A percentile compares a stretch with the other conserved stretches of the same genome.
Conservation (phyloP, 2,888 invertebrate genomes). For the Dryocosmus kuriphilus region DNA sequence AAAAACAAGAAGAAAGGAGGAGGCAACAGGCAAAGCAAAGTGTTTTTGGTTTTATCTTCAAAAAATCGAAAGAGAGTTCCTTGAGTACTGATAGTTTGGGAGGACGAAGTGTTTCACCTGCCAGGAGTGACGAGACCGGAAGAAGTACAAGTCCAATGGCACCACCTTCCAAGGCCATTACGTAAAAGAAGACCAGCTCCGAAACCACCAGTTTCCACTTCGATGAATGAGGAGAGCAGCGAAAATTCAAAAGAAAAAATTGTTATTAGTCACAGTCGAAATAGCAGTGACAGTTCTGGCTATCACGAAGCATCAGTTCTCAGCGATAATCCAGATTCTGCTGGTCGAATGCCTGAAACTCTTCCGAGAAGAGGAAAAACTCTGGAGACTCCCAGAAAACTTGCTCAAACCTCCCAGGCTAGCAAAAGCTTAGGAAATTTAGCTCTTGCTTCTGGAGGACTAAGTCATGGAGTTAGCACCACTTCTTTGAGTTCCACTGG, state of each 20-base stretch:
- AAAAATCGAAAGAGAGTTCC: slow-evolving; percentile 77
- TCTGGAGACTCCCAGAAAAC: slow-evolving; percentile 68
- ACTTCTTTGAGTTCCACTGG: slow-evolving; percentile 74
- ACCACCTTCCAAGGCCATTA: slow-evolving; percentile 78
- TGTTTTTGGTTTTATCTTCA: slow-evolving; percentile 80
- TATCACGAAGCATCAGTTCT: slow-evolving; percentile 85
- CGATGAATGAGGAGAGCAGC: slow-evolving; percentile 51
- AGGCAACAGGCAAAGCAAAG: slow-evolving; percentile 78
- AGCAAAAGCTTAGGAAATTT: slow-evolving; percentile 75
- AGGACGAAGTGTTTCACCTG: slow-evolving; percentile 80
- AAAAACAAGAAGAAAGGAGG: slow-evolving; percentile 81
- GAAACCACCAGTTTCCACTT: slow-evolving; percentile 78
- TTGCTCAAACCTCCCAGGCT: slow-evolving; percentile 72
- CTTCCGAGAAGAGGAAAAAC: slow-evolving; percentile 75
- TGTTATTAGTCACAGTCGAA: slow-evolving; percentile 83
- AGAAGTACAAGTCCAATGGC: slow-evolving; percentile 51
- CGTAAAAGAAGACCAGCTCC: slow-evolving; percentile 81
- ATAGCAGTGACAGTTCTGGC: slow-evolving; percentile 86
- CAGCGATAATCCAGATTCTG: slow-evolving; percentile 80
- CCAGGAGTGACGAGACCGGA: slow-evolving; percentile 81
- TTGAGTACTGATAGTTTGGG: slow-evolving; percentile 79
- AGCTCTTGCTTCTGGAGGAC: slow-evolving; percentile 64
- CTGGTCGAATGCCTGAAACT: slow-evolving; percentile 72
- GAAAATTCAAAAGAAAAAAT: slow-evolving; percentile 72
- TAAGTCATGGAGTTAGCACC: slow-evolving; percentile 71